Percentiles rank a stretch among this genome's conserved stretches.
phyloP scores from a whole-genome alignment of 2,113 vertebrate genomes.

The Platichthys flesus region DNA sequence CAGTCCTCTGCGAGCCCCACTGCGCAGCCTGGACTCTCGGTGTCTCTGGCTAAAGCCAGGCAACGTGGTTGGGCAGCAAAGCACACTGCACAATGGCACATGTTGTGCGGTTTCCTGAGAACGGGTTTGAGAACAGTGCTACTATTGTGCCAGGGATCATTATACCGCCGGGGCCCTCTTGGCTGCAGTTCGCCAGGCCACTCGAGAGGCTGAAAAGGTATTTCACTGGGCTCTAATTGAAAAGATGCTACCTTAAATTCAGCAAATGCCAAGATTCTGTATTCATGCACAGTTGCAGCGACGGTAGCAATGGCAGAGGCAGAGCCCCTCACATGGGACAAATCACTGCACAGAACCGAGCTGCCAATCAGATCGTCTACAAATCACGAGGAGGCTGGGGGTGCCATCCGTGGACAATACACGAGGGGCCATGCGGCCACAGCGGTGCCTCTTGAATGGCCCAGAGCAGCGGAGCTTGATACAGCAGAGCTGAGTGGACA shows the following conservation, averaged over 20 bases:
- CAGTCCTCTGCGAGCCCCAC: slow-evolving; percentile 53
- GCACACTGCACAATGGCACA: slow-evolving; percentile 82
- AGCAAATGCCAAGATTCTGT: slow-evolving; percentile 74
- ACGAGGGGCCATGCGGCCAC: slow-evolving; percentile 44
- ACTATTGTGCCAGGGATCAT: slow-evolving; percentile 86
- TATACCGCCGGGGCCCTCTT: slow-evolving; percentile 79
- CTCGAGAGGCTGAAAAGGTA: slow-evolving; percentile 85
- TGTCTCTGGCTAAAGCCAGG: slow-evolving; percentile 77
- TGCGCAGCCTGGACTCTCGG: slow-evolving; percentile 69
- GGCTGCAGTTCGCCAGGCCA: slow-evolving; percentile 76
- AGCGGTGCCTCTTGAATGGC: slow-evolving; percentile 44
- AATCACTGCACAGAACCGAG: slow-evolving; percentile 57
- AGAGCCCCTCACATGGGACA: slow-evolving; percentile 50
- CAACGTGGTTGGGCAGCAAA: slow-evolving; percentile 86
- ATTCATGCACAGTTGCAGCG: slow-evolving; percentile 70
- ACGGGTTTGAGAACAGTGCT: slow-evolving; percentile 81
- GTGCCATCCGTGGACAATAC: slow-evolving; percentile 33
- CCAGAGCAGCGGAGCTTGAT: slow-evolving; percentile 41
- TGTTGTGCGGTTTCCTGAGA: slow-evolving; percentile 87
- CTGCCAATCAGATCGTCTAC: slow-evolving; percentile 59
- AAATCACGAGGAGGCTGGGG: slow-evolving; percentile 61
- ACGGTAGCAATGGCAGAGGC: slow-evolving; percentile 58
- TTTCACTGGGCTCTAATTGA: slow-evolving; percentile 81
- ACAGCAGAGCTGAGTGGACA: slow-evolving; percentile 44
- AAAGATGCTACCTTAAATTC: slow-evolving; percentile 83